Evolutionary conservation across 2,797 vertebrate genomes (phyloP), one percentile per base, ranked within the genome.

Genomic region (Galaxias olidus): DNA sequence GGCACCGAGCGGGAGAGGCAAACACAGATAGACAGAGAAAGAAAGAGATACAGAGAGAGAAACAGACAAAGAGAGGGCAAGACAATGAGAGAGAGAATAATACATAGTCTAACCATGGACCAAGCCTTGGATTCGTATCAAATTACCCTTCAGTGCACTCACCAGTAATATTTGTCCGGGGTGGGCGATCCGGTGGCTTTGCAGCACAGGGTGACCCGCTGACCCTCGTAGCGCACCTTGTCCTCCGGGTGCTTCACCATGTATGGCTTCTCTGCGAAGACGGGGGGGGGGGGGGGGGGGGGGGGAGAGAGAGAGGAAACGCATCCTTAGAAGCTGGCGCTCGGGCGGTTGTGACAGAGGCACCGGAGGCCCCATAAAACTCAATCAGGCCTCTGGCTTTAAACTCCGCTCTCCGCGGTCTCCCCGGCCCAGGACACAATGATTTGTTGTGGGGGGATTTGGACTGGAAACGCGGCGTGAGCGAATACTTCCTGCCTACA

Each of bases 161-260:
- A 99, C 97, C 97, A 98, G 83, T 91, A 91, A 66, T 98, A 98
- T 75, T 98, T 96, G 50, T 89, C 93, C 10, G 96, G 96, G 45
- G 47, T 4, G 0, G 96, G 96, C 0, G 72, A 93, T 63, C 97
- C 97, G 0, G 87, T 90, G 20, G 96, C 96, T 74, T 92, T 90
- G 89, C 97, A 99, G 88, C 97, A 99, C 67, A 98, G 79, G 45
- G 89, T 88, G 70, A 93, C 95, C 0, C 94, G 90, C 74, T 96
- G 94, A 63, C 96, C 95, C 2, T 87, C 91, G 12, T 89, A 91
- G 19, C 93, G 90, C 64, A 94, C 94, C 77, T 93, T 95, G 2
- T 91, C 88, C 85, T 95, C 91, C 0, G 97, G 97, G 76, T 98
- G 95, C 84, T 93, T 94, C 71, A 96, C 87, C 68, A 99, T 90